Percentiles rank a stretch among this genome's conserved stretches.
These are phyloP conservation scores for Drosophila affinis DNA, from an alignment of 2,888 invertebrate species.

Conservation along the genomic window DNA sequence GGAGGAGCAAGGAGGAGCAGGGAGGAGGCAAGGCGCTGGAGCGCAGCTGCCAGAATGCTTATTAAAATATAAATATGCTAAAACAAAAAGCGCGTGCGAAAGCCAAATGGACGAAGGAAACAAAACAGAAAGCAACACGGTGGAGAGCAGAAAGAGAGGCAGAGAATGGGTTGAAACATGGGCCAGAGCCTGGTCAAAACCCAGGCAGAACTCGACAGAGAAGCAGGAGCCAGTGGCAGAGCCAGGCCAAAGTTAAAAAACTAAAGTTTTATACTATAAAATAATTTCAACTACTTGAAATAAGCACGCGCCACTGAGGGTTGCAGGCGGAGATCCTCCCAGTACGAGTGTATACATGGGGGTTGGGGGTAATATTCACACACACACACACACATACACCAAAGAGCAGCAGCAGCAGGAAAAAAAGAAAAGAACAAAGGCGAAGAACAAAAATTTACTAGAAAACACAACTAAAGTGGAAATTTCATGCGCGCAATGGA, in stretches of 20 bases:
- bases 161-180: no score
- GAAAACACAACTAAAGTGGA: constrained; percentile 69
- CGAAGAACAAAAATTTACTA: constrained; percentile 47
- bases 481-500: constrained; percentile 73
- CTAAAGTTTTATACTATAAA: constrained; percentile 79
- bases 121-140: constrained; percentile 24
- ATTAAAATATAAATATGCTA: constrained; percentile 79
- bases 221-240: constrained; percentile 3
- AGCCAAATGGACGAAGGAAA: constrained; percentile 51
- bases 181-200: neutral
- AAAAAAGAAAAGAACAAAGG: constrained; percentile 12
- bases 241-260: constrained; percentile 70
- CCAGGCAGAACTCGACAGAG: constrained; percentile 16
- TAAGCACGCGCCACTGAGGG: constrained; percentile 66
- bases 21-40: constrained; percentile 52
- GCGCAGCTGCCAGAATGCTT: constrained; percentile 78
- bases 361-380: neutral
- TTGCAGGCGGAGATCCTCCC: constrained; percentile 25
- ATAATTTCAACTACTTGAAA: constrained; percentile 78
- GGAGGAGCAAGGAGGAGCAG: neutral
- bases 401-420: constrained; percentile 4
- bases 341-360: constrained; percentile 15
- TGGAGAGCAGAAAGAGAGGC: neutral
- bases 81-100: constrained; percentile 58
- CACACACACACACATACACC: constrained; percentile 4